These are phyloP conservation scores for Aldabrachelys gigantea DNA, from an alignment of 2,113 vertebrate species.

Conservation along the genomic window DNA sequence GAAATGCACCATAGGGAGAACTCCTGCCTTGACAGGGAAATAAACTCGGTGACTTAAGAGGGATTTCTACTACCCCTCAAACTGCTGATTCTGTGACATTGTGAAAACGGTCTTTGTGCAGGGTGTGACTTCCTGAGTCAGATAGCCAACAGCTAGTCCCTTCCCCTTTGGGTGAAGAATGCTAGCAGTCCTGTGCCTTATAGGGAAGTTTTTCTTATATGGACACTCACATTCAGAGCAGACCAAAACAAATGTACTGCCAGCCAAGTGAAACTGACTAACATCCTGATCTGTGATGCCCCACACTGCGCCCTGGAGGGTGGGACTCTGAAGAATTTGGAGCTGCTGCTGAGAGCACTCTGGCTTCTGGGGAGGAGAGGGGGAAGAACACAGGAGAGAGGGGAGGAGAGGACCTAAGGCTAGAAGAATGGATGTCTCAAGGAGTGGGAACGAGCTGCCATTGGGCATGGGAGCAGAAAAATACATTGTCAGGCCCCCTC, in stretches of 20 bases:
- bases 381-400: background rate
- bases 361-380: background rate
- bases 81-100: background rate
- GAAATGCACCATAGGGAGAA: accelerated
- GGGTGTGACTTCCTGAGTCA: background rate
- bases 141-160: accelerated
- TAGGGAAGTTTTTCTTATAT: background rate
- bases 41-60: background rate
- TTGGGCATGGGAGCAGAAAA: background rate
- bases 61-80: background rate
- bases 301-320: background rate
- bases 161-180: background rate
- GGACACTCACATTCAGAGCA: background rate
- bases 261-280: background rate
- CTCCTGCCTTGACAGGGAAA: background rate
- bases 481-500: background rate
- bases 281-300: background rate
- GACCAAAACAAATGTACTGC: background rate
- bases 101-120: background rate
- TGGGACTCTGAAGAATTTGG: background rate
- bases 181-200: background rate
- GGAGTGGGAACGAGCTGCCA: background rate
- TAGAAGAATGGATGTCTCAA: no score
- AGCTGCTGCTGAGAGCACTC: background rate
- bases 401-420: background rate